Conservation (phyloP, 2,113 vertebrate species). For the Cyprinus carpio region DNA sequence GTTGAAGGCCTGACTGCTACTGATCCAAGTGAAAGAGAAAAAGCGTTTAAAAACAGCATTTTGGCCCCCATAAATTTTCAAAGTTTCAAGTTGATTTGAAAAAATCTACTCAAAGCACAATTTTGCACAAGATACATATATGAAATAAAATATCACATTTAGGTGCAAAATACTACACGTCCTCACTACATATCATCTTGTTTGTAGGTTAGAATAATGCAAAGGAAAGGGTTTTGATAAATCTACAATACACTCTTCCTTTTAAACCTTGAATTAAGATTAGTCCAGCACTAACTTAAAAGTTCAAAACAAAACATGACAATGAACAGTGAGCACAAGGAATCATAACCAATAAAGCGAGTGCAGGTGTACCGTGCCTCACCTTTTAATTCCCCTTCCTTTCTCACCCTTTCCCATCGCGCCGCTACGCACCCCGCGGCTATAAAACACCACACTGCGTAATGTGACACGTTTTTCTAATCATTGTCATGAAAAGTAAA, state of each 20-base stretch:
- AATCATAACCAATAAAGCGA: constrained; percentile 20
- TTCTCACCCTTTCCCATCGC: constrained; percentile 45
- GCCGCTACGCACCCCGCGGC: constrained; percentile 38
- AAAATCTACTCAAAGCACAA: neutral
- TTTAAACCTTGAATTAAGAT: neutral
- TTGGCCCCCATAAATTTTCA: neutral
- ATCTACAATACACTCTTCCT: too few species aligned
- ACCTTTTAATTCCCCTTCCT: constrained; percentile 42
- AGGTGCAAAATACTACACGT: neutral
- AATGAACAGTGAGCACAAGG: neutral
- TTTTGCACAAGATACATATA: neutral
- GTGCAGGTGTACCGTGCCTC: constrained; percentile 38
- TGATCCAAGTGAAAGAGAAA: neutral
- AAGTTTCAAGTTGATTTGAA: neutral
- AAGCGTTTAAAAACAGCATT: neutral
- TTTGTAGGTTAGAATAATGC: neutral
- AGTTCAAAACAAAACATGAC: constrained; percentile 9
- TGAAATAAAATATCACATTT: neutral
- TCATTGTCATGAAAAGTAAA: constrained; percentile 22
- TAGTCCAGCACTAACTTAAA: neutral
- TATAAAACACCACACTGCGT: constrained; percentile 7
- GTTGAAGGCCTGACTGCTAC: neutral
- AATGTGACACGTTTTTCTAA: constrained; percentile 41
- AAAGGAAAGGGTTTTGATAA: neutral
- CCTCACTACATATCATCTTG: neutral